Evolutionary conservation across 2,888 invertebrate species (phyloP), one percentile per base, ranked within the genome.

Genomic region (Taenaris catops): DNA sequence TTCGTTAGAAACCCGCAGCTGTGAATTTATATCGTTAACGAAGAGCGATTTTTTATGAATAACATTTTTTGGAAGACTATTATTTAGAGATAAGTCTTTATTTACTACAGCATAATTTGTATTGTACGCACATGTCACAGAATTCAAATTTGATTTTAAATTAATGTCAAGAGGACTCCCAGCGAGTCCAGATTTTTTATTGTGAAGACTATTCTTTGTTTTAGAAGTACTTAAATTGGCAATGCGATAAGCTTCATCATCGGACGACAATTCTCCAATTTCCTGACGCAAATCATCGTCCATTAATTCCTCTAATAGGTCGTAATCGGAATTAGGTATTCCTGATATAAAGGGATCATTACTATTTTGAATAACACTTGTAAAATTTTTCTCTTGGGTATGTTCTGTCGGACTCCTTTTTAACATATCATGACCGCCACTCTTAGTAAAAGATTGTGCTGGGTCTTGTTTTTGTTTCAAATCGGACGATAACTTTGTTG

Each of bases 211-310:
- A 23, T 25, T 39, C 28, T 25, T 39, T 17, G 31, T 51, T 61
- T 64, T 21, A 43, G 32, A 14, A 33, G 31, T 8, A 28, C 25
- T 48, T 35, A 31, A 10, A 21, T 9, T 16, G 9, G 57, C 28
- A 10, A 50, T 5, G 17, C 42, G 39, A 39, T 63, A 72, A 26
- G 50, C 44, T 10, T 84, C 62, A 46, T 87, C 59, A 51, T 89
- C 65, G 46, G 74, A 71, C 53, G 72, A 68, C 35, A 81, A 46
- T 58, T 88, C 76, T 4, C 81, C 68, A 14, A 86, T 74, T 69
- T 89, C 71, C 72, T 84, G 55, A 35, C 68, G 59, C 38, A 75
- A 58, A 44, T 78, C 87, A 46, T 79, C 84, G 51, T 73, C 87
- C 66, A 78, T 81, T 38, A 78, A 60, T 63, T 84, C 88, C 41